These are phyloP conservation scores for Atherix ibis DNA, from an alignment of 2,888 invertebrate species.

Conservation along the genomic window DNA sequence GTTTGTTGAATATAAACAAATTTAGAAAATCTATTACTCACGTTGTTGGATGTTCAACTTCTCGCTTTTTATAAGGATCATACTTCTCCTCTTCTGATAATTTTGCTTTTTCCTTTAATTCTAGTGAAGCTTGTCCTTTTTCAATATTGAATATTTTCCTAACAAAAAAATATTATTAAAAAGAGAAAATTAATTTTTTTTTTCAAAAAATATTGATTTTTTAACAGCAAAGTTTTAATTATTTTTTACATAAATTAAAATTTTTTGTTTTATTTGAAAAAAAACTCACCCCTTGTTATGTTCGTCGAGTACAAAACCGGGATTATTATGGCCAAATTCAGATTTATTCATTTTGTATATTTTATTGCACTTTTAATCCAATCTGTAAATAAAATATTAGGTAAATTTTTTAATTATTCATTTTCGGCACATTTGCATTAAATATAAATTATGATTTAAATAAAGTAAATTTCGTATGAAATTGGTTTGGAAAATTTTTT, in stretches of 20 bases:
- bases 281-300: not conserved
- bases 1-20: too few relatives aligned
- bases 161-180: conserved; percentile 2
- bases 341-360: not conserved
- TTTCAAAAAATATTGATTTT: conserved; percentile 1
- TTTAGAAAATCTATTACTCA: too few relatives aligned
- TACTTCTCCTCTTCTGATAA: conserved; percentile 32
- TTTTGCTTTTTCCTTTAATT: conserved; percentile 27
- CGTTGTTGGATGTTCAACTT: conserved; percentile 54
- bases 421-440: too few relatives aligned
- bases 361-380: not conserved
- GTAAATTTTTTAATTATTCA: too few relatives aligned
- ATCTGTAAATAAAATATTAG: too few relatives aligned
- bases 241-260: not conserved
- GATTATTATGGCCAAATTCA: not conserved
- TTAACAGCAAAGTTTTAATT: conserved; percentile 1
- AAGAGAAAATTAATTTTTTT: too few relatives aligned
- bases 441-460: too few relatives aligned
- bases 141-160: not conserved
- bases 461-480: too few relatives aligned
- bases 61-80: conserved; percentile 53
- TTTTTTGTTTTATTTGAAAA: not conserved
- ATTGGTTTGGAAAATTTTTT: too few relatives aligned
- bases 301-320: not conserved
- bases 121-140: conserved; percentile 18